Base-by-base conservation (phyloP, 2,113 vertebrate genomes). In the Phaethon lepturus region DNA sequence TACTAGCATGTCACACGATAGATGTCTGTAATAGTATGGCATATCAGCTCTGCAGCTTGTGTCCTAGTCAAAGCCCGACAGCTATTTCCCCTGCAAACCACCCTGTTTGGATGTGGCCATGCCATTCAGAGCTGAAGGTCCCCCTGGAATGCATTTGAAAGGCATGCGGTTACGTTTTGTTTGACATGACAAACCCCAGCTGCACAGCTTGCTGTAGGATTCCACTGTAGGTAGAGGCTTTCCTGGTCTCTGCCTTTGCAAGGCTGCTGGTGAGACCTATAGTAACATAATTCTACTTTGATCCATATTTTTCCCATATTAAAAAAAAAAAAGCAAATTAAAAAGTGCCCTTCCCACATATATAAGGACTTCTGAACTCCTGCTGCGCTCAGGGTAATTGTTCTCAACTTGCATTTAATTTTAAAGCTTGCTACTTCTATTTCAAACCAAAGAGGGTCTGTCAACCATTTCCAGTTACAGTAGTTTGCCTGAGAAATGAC, bases 101-200 rank as follows among this genome's bases (percentile, higher is more conserved):
- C 49, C 25, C 89, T 45, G 53, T 83, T 11, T 62, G 85, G 87
- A 69, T 58, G 80, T 82, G 84, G 80, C 77, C 11, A 12, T 91
- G 69, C 49, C 93, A 42, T 49, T 38, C 50, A n/a, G 80, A 90
- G 58, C 53, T 4, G 33, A 12, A 55, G 60, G 68, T 81, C 75
- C 52, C 93, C 13, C 7, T 28, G 84, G 84, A 94, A 94, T 26
- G 88, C 2, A 13, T 94, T 69, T 88, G 88, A 59, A 89, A 92
- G 52, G 45, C 55, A 1, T 82, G 89, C 0, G 35, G 74, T 55
- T 93, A 77, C 4, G 2, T 88, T 97, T 88, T 88, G 53, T 91
- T 89, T 93, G 93, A 91, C 66, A 5, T 72, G 91, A 95, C 89
- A 90, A 90, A 81, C 67, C 56, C 69, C 91, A 96, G 84, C 86